Conservation (phyloP, 2,113 vertebrate genomes). For the Pollachius pollachius region DNA sequence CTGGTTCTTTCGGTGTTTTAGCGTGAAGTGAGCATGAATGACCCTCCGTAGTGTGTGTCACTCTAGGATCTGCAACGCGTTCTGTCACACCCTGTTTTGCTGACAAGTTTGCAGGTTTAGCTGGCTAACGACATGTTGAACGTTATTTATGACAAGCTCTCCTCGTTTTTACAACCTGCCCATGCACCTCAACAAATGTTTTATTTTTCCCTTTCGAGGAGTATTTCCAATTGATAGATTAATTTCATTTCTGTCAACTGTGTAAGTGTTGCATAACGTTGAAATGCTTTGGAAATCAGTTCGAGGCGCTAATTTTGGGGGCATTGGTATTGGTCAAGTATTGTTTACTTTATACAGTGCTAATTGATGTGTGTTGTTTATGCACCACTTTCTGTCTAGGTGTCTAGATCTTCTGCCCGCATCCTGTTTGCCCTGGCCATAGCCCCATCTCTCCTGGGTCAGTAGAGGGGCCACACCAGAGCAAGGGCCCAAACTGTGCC, state of each 20-base stretch:
- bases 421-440: slow-evolving; percentile 43
- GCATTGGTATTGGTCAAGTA: too few species aligned
- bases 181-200: too few species aligned
- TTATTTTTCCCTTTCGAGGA: too few species aligned
- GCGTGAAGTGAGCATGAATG: too few species aligned
- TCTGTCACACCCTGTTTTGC: slow-evolving; percentile 4
- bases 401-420: slow-evolving; percentile 33
- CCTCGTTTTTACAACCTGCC: too few species aligned
- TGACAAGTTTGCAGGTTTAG: slow-evolving; percentile 25
- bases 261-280: too few species aligned
- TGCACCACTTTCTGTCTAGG: slow-evolving; percentile 40
- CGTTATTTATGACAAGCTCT: slow-evolving; percentile 24
- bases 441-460: slow-evolving; percentile 46
- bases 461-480: slow-evolving; percentile 51
- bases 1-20: neutral
- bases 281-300: too few species aligned
- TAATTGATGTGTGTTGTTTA: slow-evolving; percentile 21
- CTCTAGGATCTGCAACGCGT: neutral
- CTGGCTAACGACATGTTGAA: slow-evolving; percentile 10
- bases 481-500: slow-evolving; percentile 54
- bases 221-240: too few species aligned
- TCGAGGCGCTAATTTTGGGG: too few species aligned
- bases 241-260: too few species aligned
- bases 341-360: neutral
- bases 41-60: neutral